phyloP scores from a whole-genome alignment of 1,140 invertebrate genomes.

The Drosophila lini region DNA sequence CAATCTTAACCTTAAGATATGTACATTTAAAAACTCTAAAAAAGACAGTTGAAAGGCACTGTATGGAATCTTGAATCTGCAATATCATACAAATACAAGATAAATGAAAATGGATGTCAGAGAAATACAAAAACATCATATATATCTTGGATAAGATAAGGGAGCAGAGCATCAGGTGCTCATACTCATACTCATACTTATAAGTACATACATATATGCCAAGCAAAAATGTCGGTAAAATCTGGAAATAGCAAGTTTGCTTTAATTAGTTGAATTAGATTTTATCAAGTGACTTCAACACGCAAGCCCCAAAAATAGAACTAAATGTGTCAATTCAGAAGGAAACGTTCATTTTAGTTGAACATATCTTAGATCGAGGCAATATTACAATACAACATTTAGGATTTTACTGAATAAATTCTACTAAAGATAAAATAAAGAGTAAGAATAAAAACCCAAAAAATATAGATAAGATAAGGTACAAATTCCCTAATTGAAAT shows the following conservation, averaged over 20 bases:
- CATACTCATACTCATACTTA: background rate
- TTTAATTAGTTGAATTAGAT: constrained; percentile 6
- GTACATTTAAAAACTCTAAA: background rate
- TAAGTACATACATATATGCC: too few species aligned
- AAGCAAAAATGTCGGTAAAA: constrained; percentile 4
- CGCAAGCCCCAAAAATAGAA: constrained; percentile 4
- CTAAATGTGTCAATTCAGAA: background rate
- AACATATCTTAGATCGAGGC: background rate
- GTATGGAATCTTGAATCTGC: constrained; percentile 7
- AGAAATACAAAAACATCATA: constrained; percentile 36
- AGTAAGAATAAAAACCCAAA: background rate
- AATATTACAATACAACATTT: background rate
- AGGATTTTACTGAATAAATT: background rate
- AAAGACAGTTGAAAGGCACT: background rate
- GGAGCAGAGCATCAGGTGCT: constrained; percentile 15
- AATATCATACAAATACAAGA: constrained; percentile 21
- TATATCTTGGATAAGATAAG: constrained; percentile 45
- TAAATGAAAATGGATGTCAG: constrained; percentile 34
- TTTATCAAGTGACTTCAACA: background rate
- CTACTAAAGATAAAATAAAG: background rate
- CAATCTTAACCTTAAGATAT: background rate
- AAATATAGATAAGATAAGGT: constrained; percentile 24
- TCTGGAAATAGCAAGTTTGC: constrained; percentile 17
- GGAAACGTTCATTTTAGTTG: too few species aligned
- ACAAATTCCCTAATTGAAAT: constrained; percentile 18